Percentiles rank a stretch among this genome's conserved stretches.
These are phyloP conservation scores for Eufriesea mexicana DNA, from an alignment of 1,140 invertebrate genomes.

Conservation along the genomic window DNA sequence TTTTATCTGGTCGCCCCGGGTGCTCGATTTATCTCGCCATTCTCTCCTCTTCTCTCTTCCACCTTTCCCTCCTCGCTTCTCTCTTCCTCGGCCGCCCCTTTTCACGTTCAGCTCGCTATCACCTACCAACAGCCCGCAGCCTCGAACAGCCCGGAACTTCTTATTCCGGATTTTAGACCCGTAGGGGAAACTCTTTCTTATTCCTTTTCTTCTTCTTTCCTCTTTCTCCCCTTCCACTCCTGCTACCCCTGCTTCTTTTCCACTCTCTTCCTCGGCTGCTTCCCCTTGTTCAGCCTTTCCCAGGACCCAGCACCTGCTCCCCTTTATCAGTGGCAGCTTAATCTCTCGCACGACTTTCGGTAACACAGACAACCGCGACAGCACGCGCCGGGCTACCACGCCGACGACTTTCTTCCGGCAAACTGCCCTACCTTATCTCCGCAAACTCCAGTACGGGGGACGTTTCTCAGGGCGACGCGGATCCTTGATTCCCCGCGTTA, in stretches of 20 bases:
- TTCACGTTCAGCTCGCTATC: slow-evolving; percentile 56
- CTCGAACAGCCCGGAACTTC: slow-evolving; percentile 69
- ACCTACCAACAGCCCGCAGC: slow-evolving; percentile 66
- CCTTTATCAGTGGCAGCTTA: slow-evolving; percentile 64
- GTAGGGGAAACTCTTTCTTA: slow-evolving; percentile 59
- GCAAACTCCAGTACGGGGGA: slow-evolving; percentile 16
- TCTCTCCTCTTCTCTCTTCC: slow-evolving; percentile 10
- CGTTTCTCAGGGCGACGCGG: neutral
- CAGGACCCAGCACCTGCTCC: slow-evolving; percentile 43
- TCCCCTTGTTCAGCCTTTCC: neutral
- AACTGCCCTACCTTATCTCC: slow-evolving; percentile 23
- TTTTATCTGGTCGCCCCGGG: slow-evolving; percentile 72
- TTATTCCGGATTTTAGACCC: slow-evolving; percentile 71
- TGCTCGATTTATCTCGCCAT: slow-evolving; percentile 69
- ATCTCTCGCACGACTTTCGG: slow-evolving; percentile 65
- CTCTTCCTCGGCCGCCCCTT: slow-evolving; percentile 13
- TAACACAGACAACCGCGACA: slow-evolving; percentile 41
- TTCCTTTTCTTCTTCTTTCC: slow-evolving; percentile 35
- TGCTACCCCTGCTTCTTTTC: too few relatives aligned
- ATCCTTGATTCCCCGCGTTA: slow-evolving; percentile 42
- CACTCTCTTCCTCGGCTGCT: neutral
- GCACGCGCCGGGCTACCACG: slow-evolving; percentile 24
- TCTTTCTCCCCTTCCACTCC: neutral
- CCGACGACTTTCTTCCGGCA: slow-evolving; percentile 35
- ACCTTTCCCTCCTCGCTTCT: slow-evolving; percentile 8